A percentile compares a stretch with the other conserved stretches of the same genome.
phyloP scores from a whole-genome alignment of 2,113 vertebrate species.

The Dromaius novaehollandiae region DNA sequence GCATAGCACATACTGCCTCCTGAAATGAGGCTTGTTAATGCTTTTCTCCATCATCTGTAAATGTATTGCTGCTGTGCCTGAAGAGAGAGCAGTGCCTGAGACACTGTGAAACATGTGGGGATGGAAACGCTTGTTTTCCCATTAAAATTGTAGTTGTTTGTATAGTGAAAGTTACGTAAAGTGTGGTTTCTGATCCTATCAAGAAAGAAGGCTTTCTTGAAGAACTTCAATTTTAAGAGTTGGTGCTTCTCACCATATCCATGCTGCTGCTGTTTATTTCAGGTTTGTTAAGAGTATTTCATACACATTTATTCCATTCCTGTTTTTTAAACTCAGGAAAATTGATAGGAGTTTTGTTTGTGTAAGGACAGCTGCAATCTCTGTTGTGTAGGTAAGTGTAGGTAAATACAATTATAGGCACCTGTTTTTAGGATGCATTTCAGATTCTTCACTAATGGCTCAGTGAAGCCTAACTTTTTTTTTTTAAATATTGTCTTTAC shows the following conservation, averaged over 20 bases:
- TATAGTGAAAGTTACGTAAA: neutral
- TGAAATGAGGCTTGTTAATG: neutral
- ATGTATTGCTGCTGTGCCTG: neutral
- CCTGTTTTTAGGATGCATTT: neutral
- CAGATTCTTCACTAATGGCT: neutral
- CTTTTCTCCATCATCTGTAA: slow-evolving; percentile 10
- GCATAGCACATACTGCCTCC: neutral
- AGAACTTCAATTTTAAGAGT: neutral
- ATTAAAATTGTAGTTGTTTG: neutral
- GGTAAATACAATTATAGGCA: neutral
- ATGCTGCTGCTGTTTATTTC: neutral
- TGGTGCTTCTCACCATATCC: neutral
- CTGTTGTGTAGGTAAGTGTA: neutral
- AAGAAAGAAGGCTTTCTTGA: neutral
- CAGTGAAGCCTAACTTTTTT: neutral
- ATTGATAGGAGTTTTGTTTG: neutral
- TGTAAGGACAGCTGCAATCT: neutral
- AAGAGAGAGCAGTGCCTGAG: slow-evolving; percentile 10
- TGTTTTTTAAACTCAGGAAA: neutral
- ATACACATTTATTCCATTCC: neutral
- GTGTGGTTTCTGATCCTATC: neutral
- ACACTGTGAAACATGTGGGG: neutral
- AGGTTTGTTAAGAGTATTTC: neutral
- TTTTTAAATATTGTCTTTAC: neutral
- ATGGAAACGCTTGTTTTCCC: neutral